Conservation (phyloP, 2,113 vertebrate species). For the Gasterosteus aculeatus region DNA sequence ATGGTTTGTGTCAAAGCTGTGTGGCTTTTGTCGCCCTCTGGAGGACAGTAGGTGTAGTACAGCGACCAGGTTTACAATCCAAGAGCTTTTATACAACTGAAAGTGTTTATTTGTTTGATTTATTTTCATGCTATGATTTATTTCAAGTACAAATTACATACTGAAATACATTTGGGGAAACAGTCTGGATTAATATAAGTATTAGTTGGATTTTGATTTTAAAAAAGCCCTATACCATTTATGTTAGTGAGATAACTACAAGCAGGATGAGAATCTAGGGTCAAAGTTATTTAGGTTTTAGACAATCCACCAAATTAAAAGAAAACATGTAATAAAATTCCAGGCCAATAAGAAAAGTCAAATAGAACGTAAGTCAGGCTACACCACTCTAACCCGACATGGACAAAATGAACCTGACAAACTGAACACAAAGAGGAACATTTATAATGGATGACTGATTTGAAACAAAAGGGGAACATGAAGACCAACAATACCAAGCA, state of each 20-base stretch:
- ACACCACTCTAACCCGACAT: neutral
- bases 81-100: neutral
- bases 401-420: neutral
- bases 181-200: neutral
- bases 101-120: neutral
- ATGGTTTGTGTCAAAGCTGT: neutral
- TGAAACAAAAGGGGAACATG: too few species aligned
- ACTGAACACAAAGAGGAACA: neutral
- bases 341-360: neutral
- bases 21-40: neutral
- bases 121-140: neutral
- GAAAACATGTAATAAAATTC: neutral
- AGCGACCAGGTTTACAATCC: neutral
- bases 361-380: neutral
- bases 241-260: neutral
- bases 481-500: too few species aligned
- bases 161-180: neutral
- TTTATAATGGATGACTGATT: neutral
- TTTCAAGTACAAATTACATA: neutral
- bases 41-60: neutral
- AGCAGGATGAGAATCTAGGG: neutral
- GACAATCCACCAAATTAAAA: neutral
- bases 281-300: neutral
- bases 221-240: neutral
- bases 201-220: neutral